Evolutionary conservation across 2,113 vertebrate genomes (phyloP), one percentile per base, ranked within the genome.

Genomic region (Otis tarda): DNA sequence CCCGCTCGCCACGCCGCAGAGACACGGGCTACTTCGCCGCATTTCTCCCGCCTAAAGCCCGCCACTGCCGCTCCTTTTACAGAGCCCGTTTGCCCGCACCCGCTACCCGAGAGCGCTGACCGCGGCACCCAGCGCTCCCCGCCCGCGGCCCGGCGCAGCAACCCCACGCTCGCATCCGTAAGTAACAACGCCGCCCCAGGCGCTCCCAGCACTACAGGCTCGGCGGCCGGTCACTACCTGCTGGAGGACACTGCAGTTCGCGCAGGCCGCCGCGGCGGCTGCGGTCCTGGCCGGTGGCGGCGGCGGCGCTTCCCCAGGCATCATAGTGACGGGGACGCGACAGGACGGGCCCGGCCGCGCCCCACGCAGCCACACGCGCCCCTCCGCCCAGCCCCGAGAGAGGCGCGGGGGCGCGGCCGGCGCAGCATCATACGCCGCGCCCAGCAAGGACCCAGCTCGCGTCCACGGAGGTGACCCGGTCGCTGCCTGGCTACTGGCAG

Each of bases 281-380:
- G 98, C 98, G 18, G 98, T 94, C 47, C 98, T 98, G 11, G 97
- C 97, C 75, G 96, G 41, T 43, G 41, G 95, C 89, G 98, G 98
- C 33, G 98, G 94, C 47, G 98, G 98, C 22, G 95, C 98, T 97
- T 99, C 99, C 25, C 99, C 99, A 4, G 99, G 99, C 99, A 99
- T 99, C 99, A 99, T 99, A 94, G 92, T 98, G 98, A 60, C 37
- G 59, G 60, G 65, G 47, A 83, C 65, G 60, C 57, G 71, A 23
- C 50, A 5, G 15, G 12, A n/a, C 41, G 22, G 22, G 22, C 23
- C 49, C 49, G 49, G 22, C 11, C 21, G 12, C 7, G 37, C 65
- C 37, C 52, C 59, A 7, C n/a, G 30, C 77, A 50, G 59, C 50
- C 68, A 7, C 41, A 5, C 35, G 14, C 14, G 0, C 2, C 2